These are phyloP conservation scores for Forbesichthys papilliferus DNA, from an alignment of 2,113 vertebrate genomes.

Conservation along the genomic window DNA sequence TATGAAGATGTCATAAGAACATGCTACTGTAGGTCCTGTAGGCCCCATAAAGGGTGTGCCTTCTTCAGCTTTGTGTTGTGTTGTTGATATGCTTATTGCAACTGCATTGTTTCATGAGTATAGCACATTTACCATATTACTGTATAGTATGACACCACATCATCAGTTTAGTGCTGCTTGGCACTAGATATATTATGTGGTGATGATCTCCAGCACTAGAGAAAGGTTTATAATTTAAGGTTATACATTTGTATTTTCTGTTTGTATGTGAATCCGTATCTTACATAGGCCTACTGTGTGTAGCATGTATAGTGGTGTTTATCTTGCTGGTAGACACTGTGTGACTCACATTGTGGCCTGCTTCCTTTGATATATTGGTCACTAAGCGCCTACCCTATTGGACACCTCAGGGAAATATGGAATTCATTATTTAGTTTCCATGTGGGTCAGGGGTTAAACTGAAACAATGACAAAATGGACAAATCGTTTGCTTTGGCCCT, in stretches of 20 bases:
- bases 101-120: no score
- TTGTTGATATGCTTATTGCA: not conserved
- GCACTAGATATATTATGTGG: no score
- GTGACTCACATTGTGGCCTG: conserved; percentile 52
- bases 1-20: not conserved
- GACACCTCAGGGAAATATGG: conserved; percentile 82
- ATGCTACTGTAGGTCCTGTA: not conserved
- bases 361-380: conserved; percentile 79
- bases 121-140: no score
- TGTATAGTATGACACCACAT: no score
- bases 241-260: no score
- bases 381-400: conserved; percentile 67
- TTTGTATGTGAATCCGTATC: conserved; percentile 1
- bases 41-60: not conserved
- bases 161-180: no score
- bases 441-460: conserved; percentile 81
- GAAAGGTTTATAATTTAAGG: no score
- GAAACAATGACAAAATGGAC: conserved; percentile 79
- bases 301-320: conserved; percentile 1
- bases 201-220: no score
- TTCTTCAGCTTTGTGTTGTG: not conserved
- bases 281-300: not conserved
- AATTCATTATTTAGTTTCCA: conserved; percentile 84
- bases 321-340: conserved; percentile 10
- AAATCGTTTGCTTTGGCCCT: conserved; percentile 60